phyloP scores from a whole-genome alignment of 2,113 vertebrate species.

The Labeo catla region DNA sequence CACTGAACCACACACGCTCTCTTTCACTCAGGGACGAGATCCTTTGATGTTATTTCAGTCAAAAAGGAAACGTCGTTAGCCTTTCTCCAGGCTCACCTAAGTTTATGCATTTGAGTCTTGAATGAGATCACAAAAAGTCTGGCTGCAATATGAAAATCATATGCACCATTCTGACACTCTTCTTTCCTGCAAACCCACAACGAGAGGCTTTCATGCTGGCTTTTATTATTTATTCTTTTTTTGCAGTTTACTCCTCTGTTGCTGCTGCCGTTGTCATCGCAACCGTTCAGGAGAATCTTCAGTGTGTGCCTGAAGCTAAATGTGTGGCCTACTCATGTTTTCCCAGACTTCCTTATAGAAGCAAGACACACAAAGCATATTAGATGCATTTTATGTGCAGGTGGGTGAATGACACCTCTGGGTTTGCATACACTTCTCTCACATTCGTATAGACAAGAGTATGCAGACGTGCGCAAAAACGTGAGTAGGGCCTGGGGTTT shows the following conservation, averaged over 20 bases:
- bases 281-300: neutral
- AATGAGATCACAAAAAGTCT: slow-evolving; percentile 26
- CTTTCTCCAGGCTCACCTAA: neutral
- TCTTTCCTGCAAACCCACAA: slow-evolving; percentile 12
- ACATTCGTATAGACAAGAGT: neutral
- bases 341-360: neutral
- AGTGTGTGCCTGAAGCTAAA: slow-evolving; percentile 9
- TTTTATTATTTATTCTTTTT: neutral
- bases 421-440: slow-evolving; percentile 2
- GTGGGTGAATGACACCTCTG: slow-evolving; percentile 18
- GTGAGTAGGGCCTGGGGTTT: neutral
- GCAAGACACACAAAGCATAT: neutral
- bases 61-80: slow-evolving; percentile 17
- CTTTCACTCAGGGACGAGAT: neutral
- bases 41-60: slow-evolving; percentile 39
- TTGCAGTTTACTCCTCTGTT: neutral
- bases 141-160: slow-evolving; percentile 51
- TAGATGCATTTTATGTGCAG: neutral
- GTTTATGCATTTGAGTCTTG: slow-evolving; percentile 5
- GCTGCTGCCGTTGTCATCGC: slow-evolving; percentile 35
- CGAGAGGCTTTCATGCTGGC: neutral
- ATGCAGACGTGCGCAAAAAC: slow-evolving; percentile 6
- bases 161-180: neutral
- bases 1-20: slow-evolving; percentile 13
- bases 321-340: neutral